Base-by-base conservation (phyloP, 2,113 vertebrate genomes). In the Lota lota region DNA sequence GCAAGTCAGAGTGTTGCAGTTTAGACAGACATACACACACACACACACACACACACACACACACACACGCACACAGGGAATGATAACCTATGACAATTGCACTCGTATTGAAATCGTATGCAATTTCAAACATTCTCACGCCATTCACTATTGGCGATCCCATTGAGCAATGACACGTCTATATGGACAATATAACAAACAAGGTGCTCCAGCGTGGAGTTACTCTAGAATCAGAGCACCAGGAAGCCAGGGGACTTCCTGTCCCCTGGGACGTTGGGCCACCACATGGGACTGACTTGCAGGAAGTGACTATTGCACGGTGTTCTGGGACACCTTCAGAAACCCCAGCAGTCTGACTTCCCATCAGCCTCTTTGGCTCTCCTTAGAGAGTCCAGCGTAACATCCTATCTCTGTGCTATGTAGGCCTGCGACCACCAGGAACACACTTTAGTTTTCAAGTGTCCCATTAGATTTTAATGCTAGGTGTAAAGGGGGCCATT, bases 141-240 rank as follows among this genome's bases (percentile, higher is more conserved):
- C 28, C 28, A 33, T 33, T 33, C 28, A 33, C 28, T 33, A 7
- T 33, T 33, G 28, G 28, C 28, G 7, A 33, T 33, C 10, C 40
- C 40, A 14, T 47, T 47, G 40, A 47, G 40, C 40, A 2, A 33
- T 33, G 28, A 47, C 40, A 47, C n/a, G 4, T 56, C 16, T n/a
- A 53, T 15, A 14, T 53, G 51, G n/a, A n/a, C 53, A 56, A 56
- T 6, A 56, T 56, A 56, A 56, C 16, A 14, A 53, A 53, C 51
- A 17, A 56, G 10, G 40, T 4, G 53, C 40, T 47, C 10, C 16
- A 56, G 10, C 18, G 53, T 56, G 53, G 53, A 7, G 53, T 79
- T 28, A 59, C 70, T 73, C 70, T 87, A 85, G 83, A 88, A 87
- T 86, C 86, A 87, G 85, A 86, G 82, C 79, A 72, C 63, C 61